These are phyloP conservation scores for Synaphobranchus kaupii DNA, from an alignment of 2,797 vertebrate species.

Conservation along the genomic window DNA sequence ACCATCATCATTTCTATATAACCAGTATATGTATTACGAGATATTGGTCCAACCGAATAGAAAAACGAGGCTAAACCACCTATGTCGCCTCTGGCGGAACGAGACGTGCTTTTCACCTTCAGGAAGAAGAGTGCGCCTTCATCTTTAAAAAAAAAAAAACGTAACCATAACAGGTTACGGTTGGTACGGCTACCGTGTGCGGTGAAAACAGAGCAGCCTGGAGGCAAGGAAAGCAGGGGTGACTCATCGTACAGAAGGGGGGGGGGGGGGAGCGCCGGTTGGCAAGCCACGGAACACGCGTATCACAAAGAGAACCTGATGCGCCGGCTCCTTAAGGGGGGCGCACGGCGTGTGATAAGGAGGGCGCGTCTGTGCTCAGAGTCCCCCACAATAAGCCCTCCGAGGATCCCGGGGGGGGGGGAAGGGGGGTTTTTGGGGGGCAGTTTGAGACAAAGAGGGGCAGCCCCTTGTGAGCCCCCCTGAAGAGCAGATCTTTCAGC, in stretches of 20 bases:
- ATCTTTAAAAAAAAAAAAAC: neutral
- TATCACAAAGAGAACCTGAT: neutral
- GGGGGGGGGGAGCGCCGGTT: too few relatives aligned
- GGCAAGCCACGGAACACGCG: neutral
- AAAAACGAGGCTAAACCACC: neutral
- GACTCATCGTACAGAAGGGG: neutral
- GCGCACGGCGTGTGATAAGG: too few relatives aligned
- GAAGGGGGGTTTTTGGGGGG: slow-evolving; percentile 39
- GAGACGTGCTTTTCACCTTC: neutral
- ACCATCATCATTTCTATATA: neutral
- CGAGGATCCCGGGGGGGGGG: neutral
- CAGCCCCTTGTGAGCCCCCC: slow-evolving; percentile 54
- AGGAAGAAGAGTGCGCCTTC: neutral
- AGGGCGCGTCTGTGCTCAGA: neutral
- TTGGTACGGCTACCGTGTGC: neutral
- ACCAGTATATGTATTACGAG: too few relatives aligned
- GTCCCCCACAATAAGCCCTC: neutral
- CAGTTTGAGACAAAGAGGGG: slow-evolving; percentile 61
- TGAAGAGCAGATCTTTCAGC: slow-evolving; percentile 47
- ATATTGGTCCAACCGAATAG: neutral
- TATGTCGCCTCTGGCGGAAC: neutral
- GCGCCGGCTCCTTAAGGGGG: neutral
- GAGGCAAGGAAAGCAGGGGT: neutral
- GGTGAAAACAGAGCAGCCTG: neutral
- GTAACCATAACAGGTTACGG: neutral